Evolutionary conservation across 30 jellyfish, hydroid and myxozoan species (phyloP).

Genomic region (Nemopilema nomurai): DNA sequence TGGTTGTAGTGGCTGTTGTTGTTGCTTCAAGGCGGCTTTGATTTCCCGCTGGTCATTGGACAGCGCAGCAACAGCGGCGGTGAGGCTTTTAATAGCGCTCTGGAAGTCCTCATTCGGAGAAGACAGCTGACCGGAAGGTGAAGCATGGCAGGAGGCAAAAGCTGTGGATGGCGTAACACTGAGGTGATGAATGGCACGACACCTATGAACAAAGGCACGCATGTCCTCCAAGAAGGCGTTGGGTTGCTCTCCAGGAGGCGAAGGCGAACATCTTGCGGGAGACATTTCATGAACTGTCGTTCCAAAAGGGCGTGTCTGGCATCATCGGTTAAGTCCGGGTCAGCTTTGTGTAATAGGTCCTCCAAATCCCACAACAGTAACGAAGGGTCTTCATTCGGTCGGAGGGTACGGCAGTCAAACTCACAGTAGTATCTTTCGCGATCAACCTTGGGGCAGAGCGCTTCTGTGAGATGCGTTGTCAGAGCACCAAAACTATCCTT

Average conservation of each 20-base stretch:
- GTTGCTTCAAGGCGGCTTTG: too few species aligned
- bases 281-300: neutral
- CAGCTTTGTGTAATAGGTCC: too few species aligned
- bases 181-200: neutral
- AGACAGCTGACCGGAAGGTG: too few species aligned
- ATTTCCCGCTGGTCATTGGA: too few species aligned
- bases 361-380: constrained; percentile 8
- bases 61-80: too few species aligned
- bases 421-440: neutral
- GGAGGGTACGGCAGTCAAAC: neutral
- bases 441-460: constrained; percentile 17
- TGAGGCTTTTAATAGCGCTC: too few species aligned
- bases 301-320: constrained; percentile 3
- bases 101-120: too few species aligned
- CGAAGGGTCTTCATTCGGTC: constrained; percentile 6
- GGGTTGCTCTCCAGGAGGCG: constrained; percentile 9
- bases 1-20: too few species aligned
- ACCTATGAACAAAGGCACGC: neutral
- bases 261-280: neutral
- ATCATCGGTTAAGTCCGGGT: too few species aligned
- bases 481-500: neutral
- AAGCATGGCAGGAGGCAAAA: neutral
- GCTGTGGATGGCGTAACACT: neutral
- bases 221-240: constrained; percentile 4
- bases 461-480: neutral